Base-by-base conservation (phyloP, 2,113 vertebrate species). In the Verasper variegatus region DNA sequence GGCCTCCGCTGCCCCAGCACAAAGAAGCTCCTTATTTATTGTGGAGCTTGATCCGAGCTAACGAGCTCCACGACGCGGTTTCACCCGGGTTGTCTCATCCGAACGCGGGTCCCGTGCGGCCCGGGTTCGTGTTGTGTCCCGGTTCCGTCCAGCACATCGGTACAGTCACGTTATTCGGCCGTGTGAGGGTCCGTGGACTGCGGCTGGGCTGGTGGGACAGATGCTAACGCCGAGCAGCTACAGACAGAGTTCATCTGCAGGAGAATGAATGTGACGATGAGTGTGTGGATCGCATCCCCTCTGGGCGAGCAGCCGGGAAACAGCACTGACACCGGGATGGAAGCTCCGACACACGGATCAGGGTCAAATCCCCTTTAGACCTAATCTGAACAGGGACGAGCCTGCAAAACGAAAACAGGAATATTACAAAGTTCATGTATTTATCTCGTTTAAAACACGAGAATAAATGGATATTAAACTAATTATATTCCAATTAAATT, bases 11-110 rank as follows among this genome's bases (percentile, higher is more conserved):
- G 84, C 76, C 89, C 79, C 69, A 80, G 90, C 92, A 92, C 92
- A 93, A 93, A 93, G 91, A 91, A 69, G 80, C 81, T 81, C 37
- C 84, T 86, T 83, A 80, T 90, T 86, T 88, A 82, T 63, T 86
- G 76, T 84, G 81, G 42, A 76, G 58, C 63, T 59, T 47, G 71
- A 76, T 59, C 80, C 74, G 67, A 76, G 68, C 26, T 81, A 68
- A 78, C 63, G 27, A 47, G 6, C 20, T 52, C 5, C 54, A 35
- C 37, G 27, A 60, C 35, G 37, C 20, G 9, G 40, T 42, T 1
- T 63, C 1, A 12, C 5, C 31, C 5, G 27, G 14, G 67, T 18
- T 1, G 3, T 42, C 7, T 31, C 24, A 0, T 0, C 15, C 2
- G 3, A 12, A 0, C 11, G 14, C n/a, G 1, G 40, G 3, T 0